Conservation (phyloP, 2,797 vertebrate genomes). For the Macrochelys suwanniensis region DNA sequence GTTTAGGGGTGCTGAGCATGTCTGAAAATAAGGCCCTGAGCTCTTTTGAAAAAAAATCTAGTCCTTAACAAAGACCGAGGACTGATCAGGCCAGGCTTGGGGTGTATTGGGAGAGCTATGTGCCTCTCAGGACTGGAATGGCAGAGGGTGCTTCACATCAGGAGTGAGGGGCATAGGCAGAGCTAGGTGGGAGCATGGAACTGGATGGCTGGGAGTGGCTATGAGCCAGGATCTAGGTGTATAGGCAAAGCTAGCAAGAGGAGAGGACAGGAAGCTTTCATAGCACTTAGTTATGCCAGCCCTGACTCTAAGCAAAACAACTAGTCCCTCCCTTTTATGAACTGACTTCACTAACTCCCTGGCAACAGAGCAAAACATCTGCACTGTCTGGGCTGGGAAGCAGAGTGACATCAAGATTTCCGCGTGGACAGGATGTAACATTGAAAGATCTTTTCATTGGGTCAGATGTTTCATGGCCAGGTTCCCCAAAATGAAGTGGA, state of each 20-base stretch:
- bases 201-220: too few relatives aligned
- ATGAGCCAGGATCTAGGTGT: background rate
- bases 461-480: background rate
- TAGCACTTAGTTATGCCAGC: background rate
- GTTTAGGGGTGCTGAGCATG: too few relatives aligned
- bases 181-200: too few relatives aligned
- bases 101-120: too few relatives aligned
- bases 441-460: background rate
- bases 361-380: constrained; percentile 17
- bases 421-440: background rate
- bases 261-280: background rate
- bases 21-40: too few relatives aligned
- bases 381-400: background rate
- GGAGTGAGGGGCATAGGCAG: too few relatives aligned
- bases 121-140: too few relatives aligned
- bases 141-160: too few relatives aligned
- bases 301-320: background rate
- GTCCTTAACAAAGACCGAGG: too few relatives aligned
- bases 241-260: background rate
- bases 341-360: background rate
- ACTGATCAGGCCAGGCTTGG: too few relatives aligned
- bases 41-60: too few relatives aligned
- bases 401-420: background rate
- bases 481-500: background rate
- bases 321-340: background rate